Percentiles rank a stretch among this genome's conserved stretches.
phyloP scores from a whole-genome alignment of 37 sponge, comb jelly and placozoan species.

The Haliclona indistincta region DNA sequence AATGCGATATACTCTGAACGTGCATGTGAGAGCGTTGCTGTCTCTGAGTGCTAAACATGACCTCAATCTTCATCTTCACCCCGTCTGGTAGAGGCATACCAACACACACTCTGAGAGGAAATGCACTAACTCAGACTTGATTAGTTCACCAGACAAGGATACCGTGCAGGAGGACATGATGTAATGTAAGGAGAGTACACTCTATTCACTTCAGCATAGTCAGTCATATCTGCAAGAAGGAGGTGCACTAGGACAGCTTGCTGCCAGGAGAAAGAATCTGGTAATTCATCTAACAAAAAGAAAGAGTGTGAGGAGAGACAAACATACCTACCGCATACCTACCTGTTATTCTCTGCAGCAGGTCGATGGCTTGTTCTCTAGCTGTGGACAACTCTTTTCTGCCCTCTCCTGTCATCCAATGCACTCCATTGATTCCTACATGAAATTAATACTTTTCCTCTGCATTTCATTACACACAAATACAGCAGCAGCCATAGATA shows the following conservation, averaged over 20 bases:
- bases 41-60: not conserved
- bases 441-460: too few relatives aligned
- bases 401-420: too few relatives aligned
- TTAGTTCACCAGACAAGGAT: not conserved
- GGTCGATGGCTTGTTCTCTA: too few relatives aligned
- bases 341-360: too few relatives aligned
- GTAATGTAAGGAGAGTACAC: constrained; percentile 43
- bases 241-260: constrained; percentile 61
- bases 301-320: too few relatives aligned
- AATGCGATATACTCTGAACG: constrained; percentile 81
- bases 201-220: constrained; percentile 49
- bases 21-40: constrained; percentile 51
- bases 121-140: not conserved
- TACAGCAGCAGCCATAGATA: too few relatives aligned
- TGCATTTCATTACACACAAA: too few relatives aligned
- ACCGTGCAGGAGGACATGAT: constrained; percentile 73
- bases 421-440: too few relatives aligned
- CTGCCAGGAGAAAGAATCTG: constrained; percentile 10
- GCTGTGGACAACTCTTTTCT: too few relatives aligned
- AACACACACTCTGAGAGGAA: constrained; percentile 63
- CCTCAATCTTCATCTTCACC: constrained; percentile 44
- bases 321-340: too few relatives aligned
- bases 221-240: constrained; percentile 56
- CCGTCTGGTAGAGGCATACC: constrained; percentile 33
- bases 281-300: too few relatives aligned